Conservation (phyloP, 1,140 invertebrate genomes). For the Heliconius himera region DNA sequence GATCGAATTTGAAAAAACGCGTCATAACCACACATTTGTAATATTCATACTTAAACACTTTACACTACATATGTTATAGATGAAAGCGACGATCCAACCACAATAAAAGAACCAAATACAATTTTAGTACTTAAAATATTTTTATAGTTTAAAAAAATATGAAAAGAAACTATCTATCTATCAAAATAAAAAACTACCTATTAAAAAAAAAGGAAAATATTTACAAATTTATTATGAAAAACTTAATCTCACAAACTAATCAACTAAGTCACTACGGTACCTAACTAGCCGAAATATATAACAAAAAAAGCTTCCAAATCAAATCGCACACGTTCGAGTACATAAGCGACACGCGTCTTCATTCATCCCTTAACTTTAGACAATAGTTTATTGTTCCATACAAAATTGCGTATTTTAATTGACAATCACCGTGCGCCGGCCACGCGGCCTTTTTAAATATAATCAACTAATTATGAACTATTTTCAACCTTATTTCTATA, state of each 20-base stretch:
- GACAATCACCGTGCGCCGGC: slow-evolving; percentile 67
- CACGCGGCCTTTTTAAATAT: slow-evolving; percentile 60
- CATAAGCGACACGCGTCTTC: slow-evolving; percentile 36
- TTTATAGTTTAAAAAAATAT: too few relatives aligned
- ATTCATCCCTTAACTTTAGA: slow-evolving; percentile 44
- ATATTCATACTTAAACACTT: too few relatives aligned
- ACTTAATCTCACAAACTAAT: not conserved
- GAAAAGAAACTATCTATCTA: too few relatives aligned
- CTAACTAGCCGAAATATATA: not conserved
- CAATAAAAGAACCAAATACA: too few relatives aligned
- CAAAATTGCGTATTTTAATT: slow-evolving; percentile 76
- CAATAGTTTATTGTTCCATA: slow-evolving; percentile 57
- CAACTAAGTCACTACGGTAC: not conserved
- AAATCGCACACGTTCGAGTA: slow-evolving; percentile 21
- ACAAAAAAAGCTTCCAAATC: slow-evolving; percentile 5
- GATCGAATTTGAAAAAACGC: too few relatives aligned
- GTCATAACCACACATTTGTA: too few relatives aligned
- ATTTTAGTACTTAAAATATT: too few relatives aligned
- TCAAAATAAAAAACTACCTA: too few relatives aligned
- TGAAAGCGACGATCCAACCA: too few relatives aligned
- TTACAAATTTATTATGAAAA: not conserved
- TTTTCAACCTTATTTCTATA: slow-evolving; percentile 24
- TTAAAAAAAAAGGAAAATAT: too few relatives aligned
- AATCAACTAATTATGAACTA: slow-evolving; percentile 21
- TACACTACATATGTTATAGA: too few relatives aligned